phyloP scores from a whole-genome alignment of 2,797 vertebrate genomes.

The Mus spretus region DNA sequence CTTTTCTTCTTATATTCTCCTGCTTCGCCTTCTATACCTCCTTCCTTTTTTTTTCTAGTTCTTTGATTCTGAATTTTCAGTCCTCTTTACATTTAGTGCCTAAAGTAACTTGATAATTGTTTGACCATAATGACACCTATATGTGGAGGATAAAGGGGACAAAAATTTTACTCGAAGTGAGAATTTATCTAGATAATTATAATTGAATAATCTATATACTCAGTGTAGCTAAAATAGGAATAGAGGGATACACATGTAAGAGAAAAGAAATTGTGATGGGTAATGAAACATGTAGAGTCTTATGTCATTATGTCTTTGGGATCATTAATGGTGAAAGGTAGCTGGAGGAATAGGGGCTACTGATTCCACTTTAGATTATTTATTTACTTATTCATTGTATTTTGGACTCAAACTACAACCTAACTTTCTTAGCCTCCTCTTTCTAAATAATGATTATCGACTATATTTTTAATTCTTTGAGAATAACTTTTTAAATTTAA shows the following conservation, averaged over 20 bases:
- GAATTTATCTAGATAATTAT: not conserved
- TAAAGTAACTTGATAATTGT: not conserved
- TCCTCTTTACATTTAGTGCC: not conserved
- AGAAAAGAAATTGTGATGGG: not conserved
- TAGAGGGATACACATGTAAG: not conserved
- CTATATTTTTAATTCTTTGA: not conserved
- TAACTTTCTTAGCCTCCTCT: not conserved
- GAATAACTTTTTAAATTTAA: not conserved
- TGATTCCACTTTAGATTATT: not conserved
- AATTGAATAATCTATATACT: not conserved
- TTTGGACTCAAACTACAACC: not conserved
- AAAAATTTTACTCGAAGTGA: not conserved
- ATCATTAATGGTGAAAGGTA: not conserved
- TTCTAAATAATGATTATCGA: not conserved
- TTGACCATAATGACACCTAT: not conserved
- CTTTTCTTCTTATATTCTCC: too few relatives aligned
- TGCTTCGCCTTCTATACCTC: not conserved
- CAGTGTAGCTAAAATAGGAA: not conserved
- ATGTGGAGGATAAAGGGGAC: not conserved
- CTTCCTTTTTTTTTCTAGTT: not conserved
- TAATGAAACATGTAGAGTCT: not conserved
- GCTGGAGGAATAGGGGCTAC: accelerated
- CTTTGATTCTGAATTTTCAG: not conserved
- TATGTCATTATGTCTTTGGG: not conserved
- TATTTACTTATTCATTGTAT: not conserved